These are phyloP conservation scores for Callinectes sapidus DNA, from an alignment of 2,888 invertebrate species.

Conservation along the genomic window DNA sequence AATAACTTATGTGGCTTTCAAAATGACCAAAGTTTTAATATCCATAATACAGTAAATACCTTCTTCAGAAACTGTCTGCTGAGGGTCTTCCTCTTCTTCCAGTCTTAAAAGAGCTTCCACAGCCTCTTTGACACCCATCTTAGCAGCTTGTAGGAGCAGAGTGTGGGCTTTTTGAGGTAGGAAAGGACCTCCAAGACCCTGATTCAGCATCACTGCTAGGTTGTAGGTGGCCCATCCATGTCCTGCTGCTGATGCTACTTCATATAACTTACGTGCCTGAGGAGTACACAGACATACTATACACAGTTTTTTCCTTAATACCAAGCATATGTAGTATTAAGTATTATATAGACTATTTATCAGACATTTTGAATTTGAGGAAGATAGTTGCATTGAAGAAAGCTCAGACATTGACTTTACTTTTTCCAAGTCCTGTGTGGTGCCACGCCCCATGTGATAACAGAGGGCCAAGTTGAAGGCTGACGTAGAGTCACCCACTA, in stretches of 20 bases:
- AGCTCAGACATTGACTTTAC: background rate
- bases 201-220: conserved; percentile 52
- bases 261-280: conserved; percentile 65
- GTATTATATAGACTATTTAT: background rate
- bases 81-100: background rate
- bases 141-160: conserved; percentile 40
- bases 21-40: background rate
- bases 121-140: conserved; percentile 56
- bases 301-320: too few species aligned
- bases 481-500: conserved; percentile 48
- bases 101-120: background rate
- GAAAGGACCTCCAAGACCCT: conserved; percentile 52
- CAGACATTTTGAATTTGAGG: background rate
- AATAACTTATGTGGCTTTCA: background rate
- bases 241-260: conserved; percentile 44
- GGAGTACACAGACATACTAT: background rate
- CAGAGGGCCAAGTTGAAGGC: conserved; percentile 62
- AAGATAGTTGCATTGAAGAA: background rate
- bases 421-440: conserved; percentile 47
- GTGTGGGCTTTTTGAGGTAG: background rate
- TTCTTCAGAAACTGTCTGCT: background rate
- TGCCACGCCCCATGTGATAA: conserved; percentile 54
- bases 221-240: conserved; percentile 64
- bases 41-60: background rate
- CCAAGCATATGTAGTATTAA: too few species aligned